A percentile compares a stretch with the other conserved stretches of the same genome.
Conservation (phyloP, 2,113 vertebrate genomes). For the Psittacula cyanocephala region DNA sequence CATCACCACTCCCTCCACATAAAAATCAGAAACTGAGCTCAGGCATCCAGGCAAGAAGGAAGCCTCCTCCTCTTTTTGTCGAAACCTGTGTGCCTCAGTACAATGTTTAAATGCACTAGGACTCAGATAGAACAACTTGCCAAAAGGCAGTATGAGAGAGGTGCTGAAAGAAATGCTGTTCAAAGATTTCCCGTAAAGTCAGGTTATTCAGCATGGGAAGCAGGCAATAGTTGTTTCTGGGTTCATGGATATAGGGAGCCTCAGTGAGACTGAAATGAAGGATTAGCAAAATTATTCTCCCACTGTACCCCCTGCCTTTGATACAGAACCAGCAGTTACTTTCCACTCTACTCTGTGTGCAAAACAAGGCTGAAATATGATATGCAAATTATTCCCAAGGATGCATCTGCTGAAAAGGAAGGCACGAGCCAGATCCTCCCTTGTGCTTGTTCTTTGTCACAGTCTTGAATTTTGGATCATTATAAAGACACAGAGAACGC, state of each 20-base stretch:
- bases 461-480: conserved; percentile 65
- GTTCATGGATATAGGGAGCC: conserved; percentile 15
- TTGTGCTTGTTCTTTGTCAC: conserved; percentile 61
- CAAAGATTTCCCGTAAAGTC: conserved; percentile 48
- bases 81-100: background rate
- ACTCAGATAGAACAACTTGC: conserved; percentile 42
- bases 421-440: conserved; percentile 70
- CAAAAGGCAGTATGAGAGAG: conserved; percentile 45
- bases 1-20: conserved; percentile 33
- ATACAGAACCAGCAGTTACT: conserved; percentile 67
- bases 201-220: conserved; percentile 53
- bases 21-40: conserved; percentile 16
- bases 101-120: background rate
- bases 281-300: conserved; percentile 36
- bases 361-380: conserved; percentile 74
- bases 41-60: background rate
- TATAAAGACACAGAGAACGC: background rate
- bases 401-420: conserved; percentile 69
- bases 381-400: conserved; percentile 77
- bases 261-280: conserved; percentile 37
- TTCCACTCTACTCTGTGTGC: conserved; percentile 59
- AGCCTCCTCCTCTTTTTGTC: background rate
- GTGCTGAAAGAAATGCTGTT: conserved; percentile 52
- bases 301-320: conserved; percentile 32
- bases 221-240: conserved; percentile 37